A percentile compares a stretch with the other conserved stretches of the same genome.
These are phyloP conservation scores for Ammodramus savannarum DNA, from an alignment of 2,113 vertebrate species.

Conservation along the genomic window DNA sequence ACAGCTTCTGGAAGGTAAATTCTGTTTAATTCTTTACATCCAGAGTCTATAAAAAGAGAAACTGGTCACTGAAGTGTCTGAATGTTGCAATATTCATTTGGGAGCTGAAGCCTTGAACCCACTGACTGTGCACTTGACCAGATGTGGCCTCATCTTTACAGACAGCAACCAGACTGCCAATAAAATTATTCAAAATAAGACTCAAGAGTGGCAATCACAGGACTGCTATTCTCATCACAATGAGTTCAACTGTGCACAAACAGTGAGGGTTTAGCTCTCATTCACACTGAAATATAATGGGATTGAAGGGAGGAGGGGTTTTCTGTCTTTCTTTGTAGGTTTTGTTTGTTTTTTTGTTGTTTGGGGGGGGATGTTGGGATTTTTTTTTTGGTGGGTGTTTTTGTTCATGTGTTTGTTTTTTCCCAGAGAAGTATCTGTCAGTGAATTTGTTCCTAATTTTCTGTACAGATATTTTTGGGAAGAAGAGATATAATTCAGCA, in stretches of 20 bases:
- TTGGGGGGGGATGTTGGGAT: neutral
- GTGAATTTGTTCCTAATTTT: neutral
- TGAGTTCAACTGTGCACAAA: neutral
- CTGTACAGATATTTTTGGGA: neutral
- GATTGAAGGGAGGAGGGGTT: neutral
- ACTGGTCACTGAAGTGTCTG: constrained; percentile 40
- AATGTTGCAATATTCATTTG: constrained; percentile 5
- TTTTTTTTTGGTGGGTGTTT: neutral
- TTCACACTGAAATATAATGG: neutral
- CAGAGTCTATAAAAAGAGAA: constrained; percentile 56
- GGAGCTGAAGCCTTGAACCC: constrained; percentile 26
- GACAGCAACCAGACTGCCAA: constrained; percentile 39
- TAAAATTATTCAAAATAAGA: constrained; percentile 56
- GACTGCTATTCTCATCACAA: constrained; percentile 38
- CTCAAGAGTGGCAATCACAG: constrained; percentile 8
- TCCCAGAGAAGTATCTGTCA: neutral
- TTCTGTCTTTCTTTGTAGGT: neutral
- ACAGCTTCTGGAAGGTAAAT: constrained; percentile 60
- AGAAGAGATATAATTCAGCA: neutral
- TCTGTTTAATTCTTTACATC: constrained; percentile 15
- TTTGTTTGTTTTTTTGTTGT: neutral
- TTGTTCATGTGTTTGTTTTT: too few species aligned
- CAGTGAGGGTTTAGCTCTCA: neutral
- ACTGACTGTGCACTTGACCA: constrained; percentile 22
- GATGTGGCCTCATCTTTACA: constrained; percentile 52